Evolutionary conservation across 2,888 invertebrate species (phyloP).

Genomic region (Hirtodrosophila alboralis): DNA sequence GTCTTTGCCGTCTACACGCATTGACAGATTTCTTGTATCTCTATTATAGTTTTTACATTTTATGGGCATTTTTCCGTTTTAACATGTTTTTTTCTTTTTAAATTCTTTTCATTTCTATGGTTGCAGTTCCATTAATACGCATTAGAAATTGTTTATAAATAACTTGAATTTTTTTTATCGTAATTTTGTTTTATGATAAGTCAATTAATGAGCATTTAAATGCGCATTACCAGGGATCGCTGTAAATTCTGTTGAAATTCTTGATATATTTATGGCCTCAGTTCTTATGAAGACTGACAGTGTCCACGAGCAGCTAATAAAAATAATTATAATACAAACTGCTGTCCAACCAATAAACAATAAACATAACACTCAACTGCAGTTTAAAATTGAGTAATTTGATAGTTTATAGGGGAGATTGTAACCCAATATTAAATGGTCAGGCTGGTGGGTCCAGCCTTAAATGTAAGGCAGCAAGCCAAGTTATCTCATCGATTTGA

Average conservation of each 20-base stretch:
- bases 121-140: constrained; percentile 16
- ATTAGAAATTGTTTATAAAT: constrained; percentile 34
- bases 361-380: constrained; percentile 29
- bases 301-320: constrained; percentile 37
- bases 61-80: constrained; percentile 19
- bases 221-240: constrained; percentile 2
- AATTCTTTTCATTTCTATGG: not conserved
- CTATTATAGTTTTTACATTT: constrained; percentile 41
- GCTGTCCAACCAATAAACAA: constrained; percentile 37
- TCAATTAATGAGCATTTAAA: constrained; percentile 58
- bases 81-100: not conserved
- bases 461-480: constrained; percentile 3
- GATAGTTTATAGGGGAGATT: constrained; percentile 58
- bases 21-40: constrained; percentile 56
- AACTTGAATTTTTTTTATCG: constrained; percentile 28
- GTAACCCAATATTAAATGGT: constrained; percentile 34
- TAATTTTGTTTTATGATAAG: constrained; percentile 27
- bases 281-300: constrained; percentile 68
- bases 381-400: constrained; percentile 37
- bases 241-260: constrained; percentile 37
- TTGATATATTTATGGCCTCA: constrained; percentile 25
- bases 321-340: constrained; percentile 29
- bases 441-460: constrained; percentile 12
- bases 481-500: constrained; percentile 3
- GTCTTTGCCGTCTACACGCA: constrained; percentile 22